phyloP scores from a whole-genome alignment of 2,888 invertebrate species.

The Ariolimax columbianus region DNA sequence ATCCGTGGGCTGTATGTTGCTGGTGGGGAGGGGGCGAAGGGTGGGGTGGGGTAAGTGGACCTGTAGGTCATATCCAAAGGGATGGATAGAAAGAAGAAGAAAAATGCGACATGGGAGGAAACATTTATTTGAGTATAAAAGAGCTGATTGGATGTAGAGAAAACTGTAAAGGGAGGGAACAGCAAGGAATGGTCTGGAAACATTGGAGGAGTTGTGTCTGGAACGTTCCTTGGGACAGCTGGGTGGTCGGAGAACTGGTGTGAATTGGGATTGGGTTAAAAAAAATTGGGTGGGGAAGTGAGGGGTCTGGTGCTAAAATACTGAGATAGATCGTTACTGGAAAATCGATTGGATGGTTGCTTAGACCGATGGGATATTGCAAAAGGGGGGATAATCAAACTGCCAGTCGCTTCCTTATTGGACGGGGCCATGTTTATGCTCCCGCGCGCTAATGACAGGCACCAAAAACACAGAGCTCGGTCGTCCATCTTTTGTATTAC shows the following conservation, averaged over 20 bases:
- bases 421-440: slow-evolving; percentile 24
- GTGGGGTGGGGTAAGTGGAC: too few species aligned
- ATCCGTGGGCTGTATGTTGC: too few species aligned
- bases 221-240: not conserved
- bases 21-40: too few species aligned
- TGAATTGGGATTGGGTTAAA: not conserved
- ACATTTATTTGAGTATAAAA: too few species aligned
- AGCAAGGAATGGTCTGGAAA: not conserved
- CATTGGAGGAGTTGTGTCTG: not conserved
- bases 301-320: slow-evolving; percentile 15
- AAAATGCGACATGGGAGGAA: too few species aligned
- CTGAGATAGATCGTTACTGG: not conserved
- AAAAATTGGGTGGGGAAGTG: not conserved
- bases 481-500: not conserved
- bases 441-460: slow-evolving; percentile 17
- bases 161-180: too few species aligned
- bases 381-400: slow-evolving; percentile 31
- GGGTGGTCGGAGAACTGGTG: not conserved
- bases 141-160: too few species aligned
- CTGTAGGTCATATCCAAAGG: too few species aligned
- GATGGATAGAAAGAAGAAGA: too few species aligned
- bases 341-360: slow-evolving; percentile 4
- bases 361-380: slow-evolving; percentile 8
- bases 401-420: slow-evolving; percentile 3
- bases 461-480: not conserved